Evolutionary conservation across 2,113 vertebrate genomes (phyloP).

Genomic region (Todiramphus saurophagus): DNA sequence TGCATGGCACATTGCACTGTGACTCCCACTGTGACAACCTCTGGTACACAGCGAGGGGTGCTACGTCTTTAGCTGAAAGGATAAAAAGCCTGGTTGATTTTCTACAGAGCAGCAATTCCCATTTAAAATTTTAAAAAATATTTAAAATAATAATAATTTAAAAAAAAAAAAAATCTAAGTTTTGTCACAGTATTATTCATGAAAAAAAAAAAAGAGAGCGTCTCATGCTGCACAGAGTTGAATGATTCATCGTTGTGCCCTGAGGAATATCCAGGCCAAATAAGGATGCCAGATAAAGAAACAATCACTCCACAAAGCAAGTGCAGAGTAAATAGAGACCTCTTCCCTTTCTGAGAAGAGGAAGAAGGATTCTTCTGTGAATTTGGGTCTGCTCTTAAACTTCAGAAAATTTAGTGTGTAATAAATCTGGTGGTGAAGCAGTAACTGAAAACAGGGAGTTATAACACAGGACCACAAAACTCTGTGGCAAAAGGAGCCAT

Average conservation of each 20-base stretch:
- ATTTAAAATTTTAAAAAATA: neutral
- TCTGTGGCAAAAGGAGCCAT: neutral
- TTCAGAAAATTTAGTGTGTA: neutral
- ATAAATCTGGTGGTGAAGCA: neutral
- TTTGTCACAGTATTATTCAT: slow-evolving; percentile 12
- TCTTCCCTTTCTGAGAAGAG: neutral
- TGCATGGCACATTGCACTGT: neutral
- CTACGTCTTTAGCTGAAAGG: neutral
- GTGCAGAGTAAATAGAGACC: neutral
- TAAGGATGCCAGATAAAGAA: neutral
- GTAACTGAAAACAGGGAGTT: neutral
- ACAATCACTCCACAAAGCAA: neutral
- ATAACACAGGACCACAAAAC: neutral
- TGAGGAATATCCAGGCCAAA: slow-evolving; percentile 12
- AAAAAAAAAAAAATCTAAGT: neutral
- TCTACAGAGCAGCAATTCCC: neutral
- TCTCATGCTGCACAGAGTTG: neutral
- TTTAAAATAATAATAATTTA: neutral
- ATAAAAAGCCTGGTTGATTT: neutral
- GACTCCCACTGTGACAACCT: neutral
- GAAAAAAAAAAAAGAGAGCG: neutral
- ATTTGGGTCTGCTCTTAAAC: neutral
- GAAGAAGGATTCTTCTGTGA: neutral
- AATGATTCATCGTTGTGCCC: neutral
- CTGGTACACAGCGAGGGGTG: fast-evolving